phyloP scores from a whole-genome alignment of 2,113 vertebrate genomes.

The Epinephelus lanceolatus region DNA sequence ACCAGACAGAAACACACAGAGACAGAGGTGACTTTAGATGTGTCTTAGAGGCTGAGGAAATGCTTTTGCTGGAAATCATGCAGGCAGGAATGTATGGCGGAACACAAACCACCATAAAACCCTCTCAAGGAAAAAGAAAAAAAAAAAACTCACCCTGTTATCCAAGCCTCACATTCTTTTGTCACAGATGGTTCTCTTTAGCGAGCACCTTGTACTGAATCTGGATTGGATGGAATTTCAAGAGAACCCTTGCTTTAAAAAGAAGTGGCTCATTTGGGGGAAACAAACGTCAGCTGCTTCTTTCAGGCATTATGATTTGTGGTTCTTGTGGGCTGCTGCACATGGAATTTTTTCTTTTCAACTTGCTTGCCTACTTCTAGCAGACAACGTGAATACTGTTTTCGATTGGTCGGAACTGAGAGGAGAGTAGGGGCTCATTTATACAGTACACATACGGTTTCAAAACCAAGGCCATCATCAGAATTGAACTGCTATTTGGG shows the following conservation, averaged over 20 bases:
- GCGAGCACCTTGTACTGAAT: slow-evolving; percentile 37
- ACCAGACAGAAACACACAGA: slow-evolving; percentile 17
- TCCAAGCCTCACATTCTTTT: slow-evolving; percentile 72
- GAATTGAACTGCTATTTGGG: neutral
- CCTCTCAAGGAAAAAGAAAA: slow-evolving; percentile 67
- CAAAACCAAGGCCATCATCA: slow-evolving; percentile 12
- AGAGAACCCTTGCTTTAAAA: slow-evolving; percentile 52
- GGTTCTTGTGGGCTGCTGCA: slow-evolving; percentile 51
- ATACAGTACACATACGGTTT: neutral
- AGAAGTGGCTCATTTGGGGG: slow-evolving; percentile 60
- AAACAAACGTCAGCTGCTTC: slow-evolving; percentile 67
- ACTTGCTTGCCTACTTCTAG: slow-evolving; percentile 19
- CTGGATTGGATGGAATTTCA: slow-evolving; percentile 60
- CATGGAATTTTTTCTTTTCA: slow-evolving; percentile 48
- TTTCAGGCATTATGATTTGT: slow-evolving; percentile 58
- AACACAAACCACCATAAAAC: slow-evolving; percentile 48
- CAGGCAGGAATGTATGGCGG: slow-evolving; percentile 66
- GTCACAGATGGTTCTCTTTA: slow-evolving; percentile 78
- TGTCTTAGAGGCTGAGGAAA: slow-evolving; percentile 30
- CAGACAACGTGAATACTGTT: slow-evolving; percentile 2
- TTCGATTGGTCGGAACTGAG: slow-evolving; percentile 1
- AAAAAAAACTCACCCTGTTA: slow-evolving; percentile 13
- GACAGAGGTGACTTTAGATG: slow-evolving; percentile 27
- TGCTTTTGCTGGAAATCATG: slow-evolving; percentile 56
- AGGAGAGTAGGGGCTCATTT: slow-evolving; percentile 1